Percentiles rank a stretch among this genome's conserved stretches.
Conservation (phyloP, 1,140 invertebrate genomes). For the Oryzaephilus surinamensis region DNA sequence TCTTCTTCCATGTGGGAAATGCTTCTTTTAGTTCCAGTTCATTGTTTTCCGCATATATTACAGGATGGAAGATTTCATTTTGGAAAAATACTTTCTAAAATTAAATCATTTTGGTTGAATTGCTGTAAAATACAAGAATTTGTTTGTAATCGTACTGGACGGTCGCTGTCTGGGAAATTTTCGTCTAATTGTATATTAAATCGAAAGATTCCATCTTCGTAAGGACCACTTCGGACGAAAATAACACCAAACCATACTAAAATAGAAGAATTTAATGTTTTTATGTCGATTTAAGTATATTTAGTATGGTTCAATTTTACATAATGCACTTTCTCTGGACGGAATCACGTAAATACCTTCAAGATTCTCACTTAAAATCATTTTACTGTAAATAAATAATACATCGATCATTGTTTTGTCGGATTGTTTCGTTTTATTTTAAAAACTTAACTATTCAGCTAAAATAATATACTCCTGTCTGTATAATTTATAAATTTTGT, state of each 20-base stretch:
- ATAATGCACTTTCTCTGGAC: constrained; percentile 66
- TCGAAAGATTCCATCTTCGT: constrained; percentile 79
- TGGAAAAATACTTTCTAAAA: constrained; percentile 74
- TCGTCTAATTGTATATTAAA: constrained; percentile 78
- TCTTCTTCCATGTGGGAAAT: constrained; percentile 76
- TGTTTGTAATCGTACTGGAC: constrained; percentile 48
- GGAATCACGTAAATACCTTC: constrained; percentile 87
- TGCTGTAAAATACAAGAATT: neutral
- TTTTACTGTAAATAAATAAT: constrained; percentile 50
- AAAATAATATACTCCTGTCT: constrained; percentile 66
- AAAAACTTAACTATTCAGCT: constrained; percentile 61
- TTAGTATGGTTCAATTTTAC: constrained; percentile 26
- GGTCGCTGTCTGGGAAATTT: constrained; percentile 76
- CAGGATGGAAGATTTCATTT: constrained; percentile 78
- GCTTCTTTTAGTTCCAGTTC: constrained; percentile 65
- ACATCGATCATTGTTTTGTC: constrained; percentile 2
- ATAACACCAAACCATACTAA: constrained; percentile 89
- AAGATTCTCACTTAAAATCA: constrained; percentile 73
- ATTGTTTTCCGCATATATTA: constrained; percentile 65
- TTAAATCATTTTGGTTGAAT: constrained; percentile 1
- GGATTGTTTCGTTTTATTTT: constrained; percentile 7
- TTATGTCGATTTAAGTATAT: neutral
- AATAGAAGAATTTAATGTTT: constrained; percentile 26
- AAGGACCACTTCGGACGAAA: constrained; percentile 78
- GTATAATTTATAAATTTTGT: constrained; percentile 35